phyloP scores from a whole-genome alignment of 2,888 invertebrate genomes.

The Dasysyrphus tricinctus region DNA sequence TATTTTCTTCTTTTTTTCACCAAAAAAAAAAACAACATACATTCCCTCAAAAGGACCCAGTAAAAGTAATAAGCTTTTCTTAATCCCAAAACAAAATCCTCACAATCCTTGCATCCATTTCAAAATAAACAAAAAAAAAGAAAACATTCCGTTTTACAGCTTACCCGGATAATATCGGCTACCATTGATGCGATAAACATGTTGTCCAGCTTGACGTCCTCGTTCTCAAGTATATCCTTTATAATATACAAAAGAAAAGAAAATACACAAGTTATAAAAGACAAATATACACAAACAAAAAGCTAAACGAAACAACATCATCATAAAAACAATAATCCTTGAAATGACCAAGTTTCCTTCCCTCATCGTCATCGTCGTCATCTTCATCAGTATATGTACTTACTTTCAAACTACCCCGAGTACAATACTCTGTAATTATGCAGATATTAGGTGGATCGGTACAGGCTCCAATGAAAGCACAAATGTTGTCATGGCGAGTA shows the following conservation, averaged over 20 bases:
- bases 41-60: not conserved
- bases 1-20: not conserved
- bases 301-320: conserved; percentile 2
- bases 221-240: conserved; percentile 96
- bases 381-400: conserved; percentile 65
- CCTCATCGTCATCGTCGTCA: not conserved
- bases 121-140: conserved; percentile 17
- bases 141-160: conserved; percentile 79
- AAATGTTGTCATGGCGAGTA: conserved; percentile 94
- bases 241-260: conserved; percentile 76
- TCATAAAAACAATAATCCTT: conserved; percentile 27
- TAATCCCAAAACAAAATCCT: conserved; percentile 25
- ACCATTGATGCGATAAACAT: conserved; percentile 98
- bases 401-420: conserved; percentile 95
- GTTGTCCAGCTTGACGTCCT: conserved; percentile 96
- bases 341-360: conserved; percentile 15
- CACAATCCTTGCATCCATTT: conserved; percentile 2
- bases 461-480: conserved; percentile 95
- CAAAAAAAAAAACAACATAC: not conserved
- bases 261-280: conserved; percentile 4
- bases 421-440: conserved; percentile 94
- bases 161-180: conserved; percentile 96
- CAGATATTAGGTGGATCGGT: conserved; percentile 96
- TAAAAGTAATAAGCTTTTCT: conserved; percentile 17
- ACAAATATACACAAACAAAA: conserved; percentile 8